These are phyloP conservation scores for Actias luna DNA, from an alignment of 2,888 invertebrate genomes.

Conservation along the genomic window DNA sequence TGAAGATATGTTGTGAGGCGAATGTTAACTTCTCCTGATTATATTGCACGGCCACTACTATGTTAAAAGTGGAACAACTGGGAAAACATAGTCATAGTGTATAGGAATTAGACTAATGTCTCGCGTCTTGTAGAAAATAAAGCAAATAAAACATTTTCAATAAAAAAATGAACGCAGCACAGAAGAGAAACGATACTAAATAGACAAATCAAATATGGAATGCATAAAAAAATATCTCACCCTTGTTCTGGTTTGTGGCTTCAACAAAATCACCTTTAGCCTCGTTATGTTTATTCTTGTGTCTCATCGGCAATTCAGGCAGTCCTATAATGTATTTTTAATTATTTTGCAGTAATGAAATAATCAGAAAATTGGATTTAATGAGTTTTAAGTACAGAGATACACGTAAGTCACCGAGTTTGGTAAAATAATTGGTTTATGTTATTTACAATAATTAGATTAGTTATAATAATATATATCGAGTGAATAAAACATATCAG, in stretches of 20 bases:
- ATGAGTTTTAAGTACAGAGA: not conserved
- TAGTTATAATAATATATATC: too few species aligned
- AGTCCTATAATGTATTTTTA: constrained; percentile 52
- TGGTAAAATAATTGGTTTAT: too few species aligned
- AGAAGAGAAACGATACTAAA: too few species aligned
- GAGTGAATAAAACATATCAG: too few species aligned
- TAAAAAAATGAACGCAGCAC: not conserved
- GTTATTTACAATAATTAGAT: too few species aligned
- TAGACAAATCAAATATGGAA: not conserved
- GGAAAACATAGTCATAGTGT: too few species aligned
- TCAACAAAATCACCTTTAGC: constrained; percentile 82
- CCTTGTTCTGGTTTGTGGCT: constrained; percentile 76
- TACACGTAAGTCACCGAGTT: too few species aligned
- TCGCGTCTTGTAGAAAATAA: not conserved
- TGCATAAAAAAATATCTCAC: constrained; percentile 36
- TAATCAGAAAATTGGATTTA: not conserved
- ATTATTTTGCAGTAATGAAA: not conserved
- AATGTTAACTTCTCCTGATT: too few species aligned
- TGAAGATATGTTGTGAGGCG: too few species aligned
- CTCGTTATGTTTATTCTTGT: constrained; percentile 71
- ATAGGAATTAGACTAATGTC: not conserved
- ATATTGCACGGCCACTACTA: too few species aligned
- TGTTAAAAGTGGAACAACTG: not conserved
- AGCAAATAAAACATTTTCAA: not conserved
- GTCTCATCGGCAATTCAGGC: constrained; percentile 75